Conservation (phyloP, 2,797 vertebrate genomes). For the Pantherophis alleghaniensis region DNA sequence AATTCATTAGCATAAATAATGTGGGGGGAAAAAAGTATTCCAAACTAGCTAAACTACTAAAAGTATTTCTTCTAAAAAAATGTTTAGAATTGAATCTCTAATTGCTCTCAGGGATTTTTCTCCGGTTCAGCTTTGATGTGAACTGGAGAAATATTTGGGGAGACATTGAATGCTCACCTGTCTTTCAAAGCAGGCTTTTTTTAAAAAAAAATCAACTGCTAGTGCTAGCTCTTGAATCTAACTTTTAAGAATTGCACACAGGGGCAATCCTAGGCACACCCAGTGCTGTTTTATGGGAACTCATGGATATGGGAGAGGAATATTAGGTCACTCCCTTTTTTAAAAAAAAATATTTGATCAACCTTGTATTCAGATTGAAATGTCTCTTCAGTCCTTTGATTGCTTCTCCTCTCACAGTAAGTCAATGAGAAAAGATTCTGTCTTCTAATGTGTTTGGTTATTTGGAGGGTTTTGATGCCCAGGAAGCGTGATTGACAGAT, state of each 20-base stretch:
- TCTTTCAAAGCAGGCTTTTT: neutral
- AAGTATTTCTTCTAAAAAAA: neutral
- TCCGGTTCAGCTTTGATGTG: neutral
- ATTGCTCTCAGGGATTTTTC: neutral
- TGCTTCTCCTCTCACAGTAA: neutral
- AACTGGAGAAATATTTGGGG: neutral
- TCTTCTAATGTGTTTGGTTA: neutral
- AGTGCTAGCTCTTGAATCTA: neutral
- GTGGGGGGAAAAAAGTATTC: neutral
- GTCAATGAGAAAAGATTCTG: neutral
- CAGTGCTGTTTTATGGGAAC: neutral
- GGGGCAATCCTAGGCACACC: neutral
- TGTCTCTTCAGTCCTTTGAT: neutral
- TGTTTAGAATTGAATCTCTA: neutral
- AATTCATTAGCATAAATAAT: neutral
- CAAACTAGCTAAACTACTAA: neutral
- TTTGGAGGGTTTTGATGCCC: neutral
- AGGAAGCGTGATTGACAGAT: neutral
- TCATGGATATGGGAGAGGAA: neutral
- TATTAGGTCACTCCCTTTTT: neutral
- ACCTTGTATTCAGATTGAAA: neutral
- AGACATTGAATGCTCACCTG: neutral
- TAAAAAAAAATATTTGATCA: neutral
- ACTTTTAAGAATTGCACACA: neutral
- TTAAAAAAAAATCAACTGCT: neutral